phyloP scores from a whole-genome alignment of 2,888 invertebrate species.

The Andrena haemorrhoa region DNA sequence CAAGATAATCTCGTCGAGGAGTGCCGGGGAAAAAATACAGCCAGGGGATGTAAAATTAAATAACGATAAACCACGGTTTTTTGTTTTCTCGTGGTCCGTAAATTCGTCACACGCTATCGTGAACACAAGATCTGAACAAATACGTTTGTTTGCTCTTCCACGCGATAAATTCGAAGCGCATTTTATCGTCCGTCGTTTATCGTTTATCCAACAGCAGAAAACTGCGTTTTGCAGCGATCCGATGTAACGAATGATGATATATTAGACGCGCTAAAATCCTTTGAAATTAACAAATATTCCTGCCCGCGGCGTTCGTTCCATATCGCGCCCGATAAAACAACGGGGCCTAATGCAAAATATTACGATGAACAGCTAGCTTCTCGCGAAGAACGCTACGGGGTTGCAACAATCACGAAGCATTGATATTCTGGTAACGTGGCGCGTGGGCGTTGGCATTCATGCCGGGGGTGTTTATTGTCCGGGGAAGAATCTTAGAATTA shows the following conservation, averaged over 20 bases:
- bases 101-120: slow-evolving; percentile 40
- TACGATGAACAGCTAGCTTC: not conserved
- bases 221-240: slow-evolving; percentile 7
- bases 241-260: slow-evolving; percentile 32
- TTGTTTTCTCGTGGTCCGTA: slow-evolving; percentile 7
- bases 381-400: slow-evolving; percentile 17
- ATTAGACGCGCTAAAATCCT: slow-evolving; percentile 10
- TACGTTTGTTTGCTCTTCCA: slow-evolving; percentile 31
- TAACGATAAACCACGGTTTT: slow-evolving; percentile 23
- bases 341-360: slow-evolving; percentile 12
- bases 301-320: not conserved
- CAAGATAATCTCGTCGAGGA: not conserved
- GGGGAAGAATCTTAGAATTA: slow-evolving; percentile 3
- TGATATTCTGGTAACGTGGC: not conserved
- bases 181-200: slow-evolving; percentile 50
- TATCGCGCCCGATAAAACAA: not conserved
- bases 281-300: slow-evolving; percentile 13
- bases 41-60: slow-evolving; percentile 41
- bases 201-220: slow-evolving; percentile 29
- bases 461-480: slow-evolving; percentile 13
- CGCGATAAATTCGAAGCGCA: slow-evolving; percentile 34
- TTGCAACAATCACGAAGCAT: not conserved
- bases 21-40: not conserved
- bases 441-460: not conserved
- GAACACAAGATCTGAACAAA: slow-evolving; percentile 33